phyloP scores from a whole-genome alignment of 35 echinoderm and acorn worm genomes.

The Hemicentrotus pulcherrimus region DNA sequence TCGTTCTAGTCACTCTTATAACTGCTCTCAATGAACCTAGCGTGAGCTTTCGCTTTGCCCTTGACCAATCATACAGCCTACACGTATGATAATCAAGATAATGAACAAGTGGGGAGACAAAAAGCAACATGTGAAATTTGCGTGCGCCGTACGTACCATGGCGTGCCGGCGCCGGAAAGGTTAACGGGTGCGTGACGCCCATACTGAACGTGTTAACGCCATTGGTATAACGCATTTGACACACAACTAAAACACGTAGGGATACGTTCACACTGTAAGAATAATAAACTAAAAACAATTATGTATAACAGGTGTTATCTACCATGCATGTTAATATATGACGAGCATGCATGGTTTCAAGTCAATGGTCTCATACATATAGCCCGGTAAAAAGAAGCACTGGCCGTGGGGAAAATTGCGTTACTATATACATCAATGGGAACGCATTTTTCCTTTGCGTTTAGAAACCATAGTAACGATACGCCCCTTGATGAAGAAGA shows the following conservation, averaged over 20 bases:
- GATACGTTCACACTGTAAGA: not conserved
- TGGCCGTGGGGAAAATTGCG: too few species aligned
- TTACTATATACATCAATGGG: not conserved
- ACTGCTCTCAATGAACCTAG: not conserved
- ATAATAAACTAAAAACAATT: not conserved
- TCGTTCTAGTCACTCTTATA: not conserved
- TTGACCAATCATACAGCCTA: not conserved
- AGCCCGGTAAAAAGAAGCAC: too few species aligned
- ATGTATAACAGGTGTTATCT: too few species aligned
- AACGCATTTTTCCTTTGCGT: not conserved
- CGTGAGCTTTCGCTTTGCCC: not conserved
- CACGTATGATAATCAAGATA: not conserved
- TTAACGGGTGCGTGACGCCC: not conserved
- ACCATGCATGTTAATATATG: too few species aligned
- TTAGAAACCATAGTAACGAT: not conserved
- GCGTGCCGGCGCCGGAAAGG: not conserved
- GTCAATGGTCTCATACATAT: too few species aligned
- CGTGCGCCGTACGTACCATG: not conserved
- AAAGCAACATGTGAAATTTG: not conserved
- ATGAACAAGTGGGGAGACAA: not conserved
- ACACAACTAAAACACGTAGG: not conserved
- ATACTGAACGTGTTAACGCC: not conserved
- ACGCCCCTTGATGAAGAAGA: not conserved
- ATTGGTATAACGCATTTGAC: not conserved
- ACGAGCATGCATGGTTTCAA: too few species aligned